Base-by-base conservation (phyloP, 2,888 invertebrate species). In the Cephus runcator region DNA sequence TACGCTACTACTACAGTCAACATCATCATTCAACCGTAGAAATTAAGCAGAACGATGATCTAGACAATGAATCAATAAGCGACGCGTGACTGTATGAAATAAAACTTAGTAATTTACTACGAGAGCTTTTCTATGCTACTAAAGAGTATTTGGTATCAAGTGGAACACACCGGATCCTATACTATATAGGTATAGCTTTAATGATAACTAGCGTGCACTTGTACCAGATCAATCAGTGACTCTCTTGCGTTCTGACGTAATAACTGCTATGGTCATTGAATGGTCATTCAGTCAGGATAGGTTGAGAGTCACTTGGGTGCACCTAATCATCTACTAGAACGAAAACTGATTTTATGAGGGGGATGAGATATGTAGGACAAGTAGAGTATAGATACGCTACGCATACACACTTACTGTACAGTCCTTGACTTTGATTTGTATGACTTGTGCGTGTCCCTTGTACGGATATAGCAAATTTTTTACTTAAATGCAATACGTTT, bases 311-410 rank as follows among this genome's bases (percentile, higher is more conserved):
- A 56, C 56, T 56, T 30, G 73, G 69, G 69, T 33, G 79, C 79
- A 79, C 80, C 76, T 78, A 79, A 79, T 79, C 12, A 34, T 80
- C 80, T 77, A 79, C 78, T 76, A 78, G 79, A 35, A 79, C 78
- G 77, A 79, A 80, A 75, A 79, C 75, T 71, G 79, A 69, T 71
- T 69, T 73, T 77, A 79, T 76, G 69, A 75, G 78, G 81, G 76
- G 79, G 77, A 76, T 78, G 68, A 79, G 73, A 80, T 78, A 83
- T 82, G 79, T 83, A 81, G 83, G 83, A 82, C 83, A 69, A 33
- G 75, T 73, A 83, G 77, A 56, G 56, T 56, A 56, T 6, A 56
- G 56, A 56, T 56, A 56, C 56, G 56, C 23, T 56, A 56, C 56
- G 23, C 56, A 56, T 56, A 56, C 23, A 6, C 56, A 56, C 56